Percentiles rank a stretch among this genome's conserved stretches.
Conservation (phyloP, 2,797 vertebrate genomes). For the Manis crassicaudata region DNA sequence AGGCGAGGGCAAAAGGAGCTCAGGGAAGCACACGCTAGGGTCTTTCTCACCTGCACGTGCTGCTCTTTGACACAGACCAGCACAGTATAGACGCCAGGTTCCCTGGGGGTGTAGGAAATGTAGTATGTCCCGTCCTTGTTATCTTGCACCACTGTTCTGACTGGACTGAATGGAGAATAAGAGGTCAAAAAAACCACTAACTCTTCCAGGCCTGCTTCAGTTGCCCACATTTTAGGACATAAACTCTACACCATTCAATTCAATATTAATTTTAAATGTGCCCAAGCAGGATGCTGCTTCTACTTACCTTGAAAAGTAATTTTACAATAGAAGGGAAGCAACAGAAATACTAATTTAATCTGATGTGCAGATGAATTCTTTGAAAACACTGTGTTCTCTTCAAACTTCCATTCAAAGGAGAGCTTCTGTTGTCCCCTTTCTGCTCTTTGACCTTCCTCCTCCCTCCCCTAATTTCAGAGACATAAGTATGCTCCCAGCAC, state of each 20-base stretch:
- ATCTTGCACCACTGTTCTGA: constrained; percentile 88
- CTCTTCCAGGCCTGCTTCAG: not conserved
- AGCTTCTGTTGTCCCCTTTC: not conserved
- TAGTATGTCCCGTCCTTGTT: constrained; percentile 91
- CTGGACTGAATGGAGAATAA: constrained; percentile 79
- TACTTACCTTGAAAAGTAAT: not conserved
- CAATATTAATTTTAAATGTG: not conserved
- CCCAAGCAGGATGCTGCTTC: not conserved
- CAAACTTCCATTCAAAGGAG: too few species aligned
- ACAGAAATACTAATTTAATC: not conserved
- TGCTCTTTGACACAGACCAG: constrained; percentile 91
- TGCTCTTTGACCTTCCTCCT: not conserved
- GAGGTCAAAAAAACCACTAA: not conserved
- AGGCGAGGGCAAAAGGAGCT: fast-evolving
- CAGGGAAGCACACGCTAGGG: fast-evolving
- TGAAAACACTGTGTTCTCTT: not conserved
- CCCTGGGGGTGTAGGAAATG: constrained; percentile 89
- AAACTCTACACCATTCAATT: not conserved
- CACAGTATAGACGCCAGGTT: constrained; percentile 89
- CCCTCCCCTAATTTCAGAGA: not conserved
- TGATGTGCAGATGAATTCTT: not conserved
- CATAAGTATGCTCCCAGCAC: not conserved
- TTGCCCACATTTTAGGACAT: not conserved
- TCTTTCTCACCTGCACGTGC: constrained; percentile 90
- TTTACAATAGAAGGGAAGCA: not conserved